These are phyloP conservation scores for Pavo muticus DNA, from an alignment of 2,113 vertebrate genomes.

Conservation along the genomic window DNA sequence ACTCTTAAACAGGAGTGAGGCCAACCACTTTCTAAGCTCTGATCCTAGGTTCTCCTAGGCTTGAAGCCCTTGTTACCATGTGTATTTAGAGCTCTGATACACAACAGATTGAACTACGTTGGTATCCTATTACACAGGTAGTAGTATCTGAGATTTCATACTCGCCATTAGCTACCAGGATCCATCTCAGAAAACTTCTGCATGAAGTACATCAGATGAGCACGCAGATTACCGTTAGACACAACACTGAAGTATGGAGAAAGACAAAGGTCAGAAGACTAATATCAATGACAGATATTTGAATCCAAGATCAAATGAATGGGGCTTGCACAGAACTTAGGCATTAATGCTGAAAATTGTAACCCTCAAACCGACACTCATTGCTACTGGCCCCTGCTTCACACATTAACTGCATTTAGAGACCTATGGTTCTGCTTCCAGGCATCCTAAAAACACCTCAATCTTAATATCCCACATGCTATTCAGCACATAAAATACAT, in stretches of 20 bases:
- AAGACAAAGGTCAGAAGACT: background rate
- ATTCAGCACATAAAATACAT: background rate
- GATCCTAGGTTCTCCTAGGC: background rate
- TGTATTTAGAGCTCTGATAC: background rate
- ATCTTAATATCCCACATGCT: background rate
- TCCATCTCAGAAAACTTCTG: background rate
- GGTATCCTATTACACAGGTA: background rate
- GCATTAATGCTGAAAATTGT: background rate
- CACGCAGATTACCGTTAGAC: background rate
- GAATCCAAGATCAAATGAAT: background rate
- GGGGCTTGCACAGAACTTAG: rapidly evolving
- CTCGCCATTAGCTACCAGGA: background rate
- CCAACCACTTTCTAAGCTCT: background rate
- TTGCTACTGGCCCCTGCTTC: background rate
- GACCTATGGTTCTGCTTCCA: background rate
- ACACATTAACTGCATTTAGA: background rate
- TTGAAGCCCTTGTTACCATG: background rate
- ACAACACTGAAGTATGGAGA: background rate
- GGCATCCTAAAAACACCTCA: background rate
- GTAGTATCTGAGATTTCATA: background rate
- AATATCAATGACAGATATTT: background rate
- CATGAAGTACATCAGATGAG: background rate
- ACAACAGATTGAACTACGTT: background rate
- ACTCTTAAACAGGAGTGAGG: background rate
- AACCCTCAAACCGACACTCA: background rate